phyloP scores from a whole-genome alignment of 37 sponge, comb jelly and placozoan species.

The Aplysina aerophoba region DNA sequence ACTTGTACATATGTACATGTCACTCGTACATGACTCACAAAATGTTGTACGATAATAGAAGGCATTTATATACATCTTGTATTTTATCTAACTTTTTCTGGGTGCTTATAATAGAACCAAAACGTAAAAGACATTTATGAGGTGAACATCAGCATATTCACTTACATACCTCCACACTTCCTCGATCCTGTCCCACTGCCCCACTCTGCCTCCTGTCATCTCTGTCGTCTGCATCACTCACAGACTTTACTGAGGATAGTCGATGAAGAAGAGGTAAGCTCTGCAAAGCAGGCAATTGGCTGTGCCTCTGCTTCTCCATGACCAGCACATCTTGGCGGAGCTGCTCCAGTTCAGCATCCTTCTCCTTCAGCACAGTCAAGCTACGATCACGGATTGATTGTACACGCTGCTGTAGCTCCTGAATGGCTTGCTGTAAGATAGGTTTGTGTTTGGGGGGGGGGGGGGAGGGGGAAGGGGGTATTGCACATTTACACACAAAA shows the following conservation, averaged over 20 bases:
- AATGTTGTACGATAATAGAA: too few relatives aligned
- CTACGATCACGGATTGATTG: slow-evolving; percentile 64
- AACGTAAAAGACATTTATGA: too few relatives aligned
- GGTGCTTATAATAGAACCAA: too few relatives aligned
- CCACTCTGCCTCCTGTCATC: background rate
- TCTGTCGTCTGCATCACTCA: background rate
- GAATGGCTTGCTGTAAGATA: slow-evolving; percentile 31
- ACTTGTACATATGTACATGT: background rate
- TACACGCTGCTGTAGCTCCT: slow-evolving; percentile 43
- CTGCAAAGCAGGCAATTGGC: background rate
- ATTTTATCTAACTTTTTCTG: too few relatives aligned
- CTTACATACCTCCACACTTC: slow-evolving; percentile 8
- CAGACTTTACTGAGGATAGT: background rate
- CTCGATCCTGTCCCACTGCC: background rate
- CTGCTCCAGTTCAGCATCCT: slow-evolving; percentile 52
- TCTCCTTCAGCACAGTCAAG: slow-evolving; percentile 55
- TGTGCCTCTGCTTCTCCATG: background rate
- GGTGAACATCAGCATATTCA: background rate
- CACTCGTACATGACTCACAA: background rate
- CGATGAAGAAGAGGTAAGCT: background rate
- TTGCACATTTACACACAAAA: too few relatives aligned
- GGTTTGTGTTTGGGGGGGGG: background rate
- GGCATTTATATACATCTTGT: too few relatives aligned
- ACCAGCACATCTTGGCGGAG: slow-evolving; percentile 29
- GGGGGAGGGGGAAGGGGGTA: too few relatives aligned